A percentile compares a stretch with the other conserved stretches of the same genome.
Conservation (phyloP, 1,140 invertebrate genomes). For the Microvelia longipes region DNA sequence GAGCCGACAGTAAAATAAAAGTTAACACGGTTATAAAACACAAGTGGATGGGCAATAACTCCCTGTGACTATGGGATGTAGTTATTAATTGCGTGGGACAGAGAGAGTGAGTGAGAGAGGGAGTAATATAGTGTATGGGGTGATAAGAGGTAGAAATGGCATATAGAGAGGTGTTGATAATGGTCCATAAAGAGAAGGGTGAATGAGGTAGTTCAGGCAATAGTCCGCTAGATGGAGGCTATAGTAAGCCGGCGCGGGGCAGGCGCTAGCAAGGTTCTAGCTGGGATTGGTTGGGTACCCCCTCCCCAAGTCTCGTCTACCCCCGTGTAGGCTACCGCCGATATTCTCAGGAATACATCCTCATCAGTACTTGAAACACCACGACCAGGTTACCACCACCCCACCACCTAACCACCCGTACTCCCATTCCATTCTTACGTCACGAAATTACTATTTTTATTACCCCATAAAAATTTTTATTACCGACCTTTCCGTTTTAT, state of each 20-base stretch:
- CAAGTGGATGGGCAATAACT: background rate
- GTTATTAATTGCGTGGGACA: background rate
- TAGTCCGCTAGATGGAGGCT: constrained; percentile 7
- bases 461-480: constrained; percentile 1
- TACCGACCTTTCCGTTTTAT: background rate
- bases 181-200: constrained; percentile 8
- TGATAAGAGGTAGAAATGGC: background rate
- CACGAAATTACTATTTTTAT: background rate
- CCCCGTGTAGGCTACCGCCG: background rate
- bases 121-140: constrained; percentile 1
- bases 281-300: constrained; percentile 4
- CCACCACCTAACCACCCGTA: background rate
- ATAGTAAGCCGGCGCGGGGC: constrained; percentile 2
- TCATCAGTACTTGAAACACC: background rate
- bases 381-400: background rate
- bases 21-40: background rate
- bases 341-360: background rate
- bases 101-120: too few relatives aligned
- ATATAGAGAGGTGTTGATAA: constrained; percentile 3
- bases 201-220: constrained; percentile 1
- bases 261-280: constrained; percentile 4
- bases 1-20: background rate
- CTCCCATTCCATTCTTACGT: background rate
- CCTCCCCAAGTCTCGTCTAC: constrained; percentile 6
- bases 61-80: background rate